Percentiles rank a stretch among this genome's conserved stretches.
Conservation (phyloP, 1,140 invertebrate genomes). For the Papilio xuthus region DNA sequence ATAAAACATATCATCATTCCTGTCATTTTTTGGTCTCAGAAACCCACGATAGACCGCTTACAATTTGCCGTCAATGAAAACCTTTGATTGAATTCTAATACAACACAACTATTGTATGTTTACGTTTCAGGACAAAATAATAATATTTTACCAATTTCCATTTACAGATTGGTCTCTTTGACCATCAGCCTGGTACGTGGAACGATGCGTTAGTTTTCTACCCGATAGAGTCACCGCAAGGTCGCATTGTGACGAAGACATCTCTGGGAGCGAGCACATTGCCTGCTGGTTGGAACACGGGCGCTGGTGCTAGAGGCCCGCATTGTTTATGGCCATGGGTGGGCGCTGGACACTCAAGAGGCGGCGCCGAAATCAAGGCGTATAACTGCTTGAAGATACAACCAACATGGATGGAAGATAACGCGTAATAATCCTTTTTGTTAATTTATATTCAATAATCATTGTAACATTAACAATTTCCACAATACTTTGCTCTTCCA, state of each 20-base stretch:
- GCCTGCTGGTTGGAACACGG: conserved; percentile 65
- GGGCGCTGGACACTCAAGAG: conserved; percentile 49
- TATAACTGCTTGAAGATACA: conserved; percentile 76
- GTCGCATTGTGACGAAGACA: conserved; percentile 60
- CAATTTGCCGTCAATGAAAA: not conserved
- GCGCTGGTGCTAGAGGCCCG: conserved; percentile 59
- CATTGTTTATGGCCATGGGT: conserved; percentile 76
- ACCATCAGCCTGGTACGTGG: conserved; percentile 60
- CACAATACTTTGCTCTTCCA: too few relatives aligned
- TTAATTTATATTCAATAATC: too few relatives aligned
- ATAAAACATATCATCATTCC: too few relatives aligned
- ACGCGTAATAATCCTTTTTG: conserved; percentile 57
- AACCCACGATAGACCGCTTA: too few relatives aligned
- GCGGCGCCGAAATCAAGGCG: conserved; percentile 56
- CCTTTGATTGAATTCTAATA: not conserved
- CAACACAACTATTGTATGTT: not conserved
- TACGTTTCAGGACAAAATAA: not conserved
- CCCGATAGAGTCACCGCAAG: conserved; percentile 50
- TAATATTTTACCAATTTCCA: not conserved
- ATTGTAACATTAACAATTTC: too few relatives aligned
- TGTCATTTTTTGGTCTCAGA: too few relatives aligned
- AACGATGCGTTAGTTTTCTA: conserved; percentile 55
- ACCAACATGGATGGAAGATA: conserved; percentile 77
- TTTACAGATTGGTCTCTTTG: conserved; percentile 71
- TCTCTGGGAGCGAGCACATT: conserved; percentile 59